Evolutionary conservation across 2,888 invertebrate genomes (phyloP), one percentile per base, ranked within the genome.

Genomic region (Metopia argyrocephala): DNA sequence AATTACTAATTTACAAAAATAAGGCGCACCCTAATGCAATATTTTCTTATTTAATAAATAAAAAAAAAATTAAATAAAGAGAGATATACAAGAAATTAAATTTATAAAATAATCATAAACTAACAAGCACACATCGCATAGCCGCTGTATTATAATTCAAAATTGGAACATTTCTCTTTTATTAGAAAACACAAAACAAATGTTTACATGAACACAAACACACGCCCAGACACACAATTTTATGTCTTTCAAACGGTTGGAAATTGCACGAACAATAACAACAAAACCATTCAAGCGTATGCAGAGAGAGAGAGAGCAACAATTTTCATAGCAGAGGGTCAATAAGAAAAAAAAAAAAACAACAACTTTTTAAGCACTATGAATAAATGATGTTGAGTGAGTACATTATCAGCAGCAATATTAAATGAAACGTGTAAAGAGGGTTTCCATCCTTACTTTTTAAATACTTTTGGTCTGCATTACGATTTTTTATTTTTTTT

Each of bases 251-350:
- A 23, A 52, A 66, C 28, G 52, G 46, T 12, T 23, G 18, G 15
- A 31, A 68, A 25, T 56, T 48, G 68, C 27, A 62, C 46, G 15
- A 62, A 66, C 27, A 20, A 62, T 61, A 66, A 12, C 25, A 70
- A 25, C 48, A 59, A 66, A 50, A 70, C 48, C 56, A 70, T 61
- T 79, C 65, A 79, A 62, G 70, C 79, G 61, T 61, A 65, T 61
- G 59, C 56, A 79, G 69, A 74, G 70, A 62, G 56, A 52, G 48
- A 79, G 69, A 74, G 70, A 62, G 56, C 75, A 66, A 76, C 56
- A 57, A 38, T 38, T 48, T 70, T 28, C 48, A 31, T 61, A 52
- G 21, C 12, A 61, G 27, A 59, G 23, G 12, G 56, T 38, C 38
- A 38, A 38, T 38, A 38, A 38, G 28, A 31, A 50, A n/a, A 27